Evolutionary conservation across 1,140 invertebrate genomes (phyloP).

Genomic region (Cryptotermes secundus): DNA sequence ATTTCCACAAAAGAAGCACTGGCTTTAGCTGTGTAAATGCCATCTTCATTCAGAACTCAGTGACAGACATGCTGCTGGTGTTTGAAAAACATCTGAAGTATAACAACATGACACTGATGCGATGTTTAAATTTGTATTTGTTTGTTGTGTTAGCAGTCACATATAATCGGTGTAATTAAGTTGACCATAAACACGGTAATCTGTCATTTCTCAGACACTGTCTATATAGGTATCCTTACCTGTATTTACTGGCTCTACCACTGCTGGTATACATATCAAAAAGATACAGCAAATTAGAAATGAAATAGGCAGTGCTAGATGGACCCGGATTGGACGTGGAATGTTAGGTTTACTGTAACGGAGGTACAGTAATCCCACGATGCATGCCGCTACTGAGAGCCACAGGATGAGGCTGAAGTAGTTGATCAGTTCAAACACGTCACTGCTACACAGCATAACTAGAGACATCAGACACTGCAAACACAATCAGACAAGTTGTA

Average conservation of each 20-base stretch:
- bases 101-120: not conserved
- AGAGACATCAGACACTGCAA: slow-evolving; percentile 70
- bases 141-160: no score
- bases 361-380: slow-evolving; percentile 77
- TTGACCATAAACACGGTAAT: no score
- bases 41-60: no score
- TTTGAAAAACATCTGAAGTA: no score
- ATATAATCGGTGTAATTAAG: no score
- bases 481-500: slow-evolving; percentile 35
- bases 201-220: no score
- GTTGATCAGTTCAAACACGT: slow-evolving; percentile 73
- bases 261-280: slow-evolving; percentile 53
- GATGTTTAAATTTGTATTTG: no score
- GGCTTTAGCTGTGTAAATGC: no score
- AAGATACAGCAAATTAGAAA: slow-evolving; percentile 54
- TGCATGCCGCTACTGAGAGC: slow-evolving; percentile 72
- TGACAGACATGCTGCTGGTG: no score
- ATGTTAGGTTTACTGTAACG: slow-evolving; percentile 70
- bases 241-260: slow-evolving; percentile 45
- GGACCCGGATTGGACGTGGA: slow-evolving; percentile 77
- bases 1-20: no score
- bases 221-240: not conserved
- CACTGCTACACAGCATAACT: slow-evolving; percentile 67
- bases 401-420: slow-evolving; percentile 79
- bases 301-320: slow-evolving; percentile 54